Evolutionary conservation across 2,888 invertebrate species (phyloP).

Genomic region (Cephus pygmeus): DNA sequence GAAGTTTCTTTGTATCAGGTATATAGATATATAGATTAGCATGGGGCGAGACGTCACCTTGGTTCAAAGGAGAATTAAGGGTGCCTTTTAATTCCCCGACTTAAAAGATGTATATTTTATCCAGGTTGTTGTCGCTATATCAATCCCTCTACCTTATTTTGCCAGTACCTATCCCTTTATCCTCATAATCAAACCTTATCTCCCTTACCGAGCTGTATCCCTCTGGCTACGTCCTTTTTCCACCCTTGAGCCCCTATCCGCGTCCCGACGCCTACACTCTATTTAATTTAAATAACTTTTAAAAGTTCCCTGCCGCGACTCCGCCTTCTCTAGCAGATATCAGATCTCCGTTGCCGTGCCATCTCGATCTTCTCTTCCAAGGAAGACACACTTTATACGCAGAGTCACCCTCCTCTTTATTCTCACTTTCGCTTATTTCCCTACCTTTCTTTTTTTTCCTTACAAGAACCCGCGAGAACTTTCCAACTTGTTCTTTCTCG

Average conservation of each 20-base stretch:
- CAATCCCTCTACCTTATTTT: slow-evolving; percentile 36
- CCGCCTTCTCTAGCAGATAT: slow-evolving; percentile 29
- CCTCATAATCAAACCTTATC: slow-evolving; percentile 49
- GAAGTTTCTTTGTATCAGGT: neutral
- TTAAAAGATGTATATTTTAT: slow-evolving; percentile 46
- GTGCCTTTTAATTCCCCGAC: slow-evolving; percentile 44
- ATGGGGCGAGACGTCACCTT: slow-evolving; percentile 1
- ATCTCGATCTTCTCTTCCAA: slow-evolving; percentile 2
- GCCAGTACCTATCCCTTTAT: slow-evolving; percentile 22
- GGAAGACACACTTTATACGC: slow-evolving; percentile 10
- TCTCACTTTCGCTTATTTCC: slow-evolving; percentile 17
- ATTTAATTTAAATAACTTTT: slow-evolving; percentile 59
- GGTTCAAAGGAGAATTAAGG: slow-evolving; percentile 32
- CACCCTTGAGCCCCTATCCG: slow-evolving; percentile 8
- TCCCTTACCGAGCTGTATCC: slow-evolving; percentile 12
- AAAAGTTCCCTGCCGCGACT: slow-evolving; percentile 37
- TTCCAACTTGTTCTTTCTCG: slow-evolving; percentile 17
- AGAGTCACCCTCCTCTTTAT: slow-evolving; percentile 10
- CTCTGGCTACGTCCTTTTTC: slow-evolving; percentile 1
- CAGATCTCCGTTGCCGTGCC: slow-evolving; percentile 24
- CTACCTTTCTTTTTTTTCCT: slow-evolving; percentile 13
- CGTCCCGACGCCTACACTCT: slow-evolving; percentile 33
- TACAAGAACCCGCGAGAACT: neutral
- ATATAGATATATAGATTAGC: too few species aligned
- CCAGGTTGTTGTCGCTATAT: slow-evolving; percentile 45